Base-by-base conservation (phyloP, 2,797 vertebrate genomes). In the Thunnus albacares region DNA sequence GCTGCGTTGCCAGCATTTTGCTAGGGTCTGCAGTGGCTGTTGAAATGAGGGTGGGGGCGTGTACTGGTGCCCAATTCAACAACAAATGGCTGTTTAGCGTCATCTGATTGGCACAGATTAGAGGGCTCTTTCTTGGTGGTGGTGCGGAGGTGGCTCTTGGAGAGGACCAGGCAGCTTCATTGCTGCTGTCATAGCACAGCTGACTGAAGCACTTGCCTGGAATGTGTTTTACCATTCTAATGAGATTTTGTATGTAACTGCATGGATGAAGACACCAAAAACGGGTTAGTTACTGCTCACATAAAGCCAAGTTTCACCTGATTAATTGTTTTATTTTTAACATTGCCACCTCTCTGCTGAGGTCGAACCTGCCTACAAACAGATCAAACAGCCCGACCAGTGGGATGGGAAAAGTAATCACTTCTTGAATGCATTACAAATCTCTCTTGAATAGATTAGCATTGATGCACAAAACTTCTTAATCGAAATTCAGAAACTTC, bases 101-200 rank as follows among this genome's bases (percentile, higher is more conserved):
- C 90, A 89, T 93, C 75, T 94, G 94, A 95, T 94, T 93, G 93
- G 91, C 94, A 92, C 83, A 94, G 90, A 94, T 95, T 94, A 94
- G 89, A 90, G 91, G 92, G 86, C 83, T 91, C 73, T 87, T 35
- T 91, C 73, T 87, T 35, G 67, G 74, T 66, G 82, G 58, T 38
- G 83, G 71, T 91, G 92, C 80, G 87, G 91, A 91, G 94, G 91
- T 81, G 90, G 91, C 84, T 74, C 68, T 79, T 66, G 61, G 85
- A 77, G 71, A 87, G 73, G 56, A 83, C 81, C 80, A 78, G 79
- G 81, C 86, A 38, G 81, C 86, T 82, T 77, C 75, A 57, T 70
- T 45, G 63, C 75, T 73, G 87, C 84, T 76, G 79, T 77, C 75
- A 87, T 77, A 88, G 79, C 78, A 35, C 84, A 85, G 81, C 80